Base-by-base conservation (phyloP, 2,888 invertebrate species). In the Odontothrips loti region DNA sequence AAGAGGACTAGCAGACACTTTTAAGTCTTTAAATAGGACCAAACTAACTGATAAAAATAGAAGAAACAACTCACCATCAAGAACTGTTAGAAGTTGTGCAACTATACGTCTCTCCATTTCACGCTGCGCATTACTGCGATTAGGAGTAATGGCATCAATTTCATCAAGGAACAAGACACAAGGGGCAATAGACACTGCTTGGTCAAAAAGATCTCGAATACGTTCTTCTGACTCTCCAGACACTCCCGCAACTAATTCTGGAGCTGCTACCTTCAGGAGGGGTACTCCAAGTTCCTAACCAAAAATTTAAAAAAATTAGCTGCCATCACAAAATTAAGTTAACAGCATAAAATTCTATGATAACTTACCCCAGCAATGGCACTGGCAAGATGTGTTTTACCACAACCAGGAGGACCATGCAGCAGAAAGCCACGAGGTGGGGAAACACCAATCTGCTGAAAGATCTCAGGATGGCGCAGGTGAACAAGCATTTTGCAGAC, bases 81-180 rank as follows among this genome's bases (percentile, higher is more conserved):
- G 89, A 85, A 96, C 96, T 20, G 94, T 92, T 58, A 97, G 89
- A 81, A 99, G 88, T 87, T 99, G 98, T 0, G 98, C 93, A 11
- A 99, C 98, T 87, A 99, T 96, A 83, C 99, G 89, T 83, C 95
- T 91, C 86, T 99, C 98, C 98, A 99, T 99, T 85, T 97, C 98
- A 86, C 95, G 94, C 85, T 96, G 95, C 3, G 96, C 96, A 85
- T 93, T 93, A 82, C 96, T 93, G 85, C 97, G 90, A 86, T 96
- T 96, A 9, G 95, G 95, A 51, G 96, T 95, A 79, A 99, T 94
- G n/a, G 96, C 93, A 89, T 99, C 99, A 82, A 99, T 95, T 89
- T 99, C 98, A 88, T 99, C 99, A 83, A 99, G 93, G 86, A 98
- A 97, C 68, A 98, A 88, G 20, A 98, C 91, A 86, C 96, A 94